A percentile compares a stretch with the other conserved stretches of the same genome.
These are phyloP conservation scores for Antheraea pernyi DNA, from an alignment of 1,140 invertebrate species.

Conservation along the genomic window DNA sequence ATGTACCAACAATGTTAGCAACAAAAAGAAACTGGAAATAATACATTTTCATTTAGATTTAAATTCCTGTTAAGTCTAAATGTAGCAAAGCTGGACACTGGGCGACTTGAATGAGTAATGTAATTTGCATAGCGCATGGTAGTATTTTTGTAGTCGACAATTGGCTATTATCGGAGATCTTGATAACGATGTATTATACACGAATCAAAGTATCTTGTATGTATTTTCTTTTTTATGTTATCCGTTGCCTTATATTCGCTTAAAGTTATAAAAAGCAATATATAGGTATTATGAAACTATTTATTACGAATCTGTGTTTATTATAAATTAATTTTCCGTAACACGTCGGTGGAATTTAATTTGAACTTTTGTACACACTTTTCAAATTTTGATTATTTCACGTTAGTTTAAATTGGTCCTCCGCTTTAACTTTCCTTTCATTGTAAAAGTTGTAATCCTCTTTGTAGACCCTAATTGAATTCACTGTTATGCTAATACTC, in stretches of 20 bases:
- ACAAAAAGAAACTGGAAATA: no score
- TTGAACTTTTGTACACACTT: conserved; percentile 62
- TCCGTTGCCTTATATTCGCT: no score
- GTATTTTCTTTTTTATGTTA: no score
- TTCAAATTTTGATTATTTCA: conserved; percentile 73
- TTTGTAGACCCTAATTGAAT: conserved; percentile 78
- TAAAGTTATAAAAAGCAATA: neutral
- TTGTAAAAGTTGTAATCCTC: conserved; percentile 78
- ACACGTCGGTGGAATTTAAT: conserved; percentile 46
- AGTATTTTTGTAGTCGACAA: conserved; percentile 50
- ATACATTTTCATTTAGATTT: neutral
- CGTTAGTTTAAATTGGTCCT: conserved; percentile 67
- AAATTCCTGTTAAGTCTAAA: conserved; percentile 2
- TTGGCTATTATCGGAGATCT: conserved; percentile 44
- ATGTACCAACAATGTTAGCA: no score
- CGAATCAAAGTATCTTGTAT: neutral
- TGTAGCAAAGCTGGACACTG: conserved; percentile 28
- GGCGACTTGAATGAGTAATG: conserved; percentile 36
- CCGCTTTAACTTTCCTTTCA: conserved; percentile 71
- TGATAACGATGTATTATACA: conserved; percentile 32
- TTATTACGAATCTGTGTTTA: neutral
- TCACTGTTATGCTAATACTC: conserved; percentile 78
- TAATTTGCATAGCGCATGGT: conserved; percentile 47
- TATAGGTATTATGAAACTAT: neutral
- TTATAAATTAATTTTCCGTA: conserved; percentile 12